These are phyloP conservation scores for Tympanuchus pallidicinctus DNA, from an alignment of 2,113 vertebrate genomes.

Conservation along the genomic window DNA sequence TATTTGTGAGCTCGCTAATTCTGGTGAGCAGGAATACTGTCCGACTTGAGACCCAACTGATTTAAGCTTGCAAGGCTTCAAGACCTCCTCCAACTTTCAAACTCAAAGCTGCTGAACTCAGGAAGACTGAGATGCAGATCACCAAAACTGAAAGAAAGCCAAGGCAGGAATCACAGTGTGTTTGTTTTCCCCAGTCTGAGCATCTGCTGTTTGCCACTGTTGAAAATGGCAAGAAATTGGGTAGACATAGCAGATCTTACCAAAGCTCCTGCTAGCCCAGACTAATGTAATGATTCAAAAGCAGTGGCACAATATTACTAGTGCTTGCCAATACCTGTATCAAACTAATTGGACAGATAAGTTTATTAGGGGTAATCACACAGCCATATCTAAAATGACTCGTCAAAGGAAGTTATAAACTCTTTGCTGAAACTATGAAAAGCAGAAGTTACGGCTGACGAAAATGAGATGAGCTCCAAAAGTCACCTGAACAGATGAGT, in stretches of 20 bases:
- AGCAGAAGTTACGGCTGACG: not conserved
- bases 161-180: not conserved
- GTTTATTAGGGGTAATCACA: not conserved
- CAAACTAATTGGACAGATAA: not conserved
- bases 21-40: not conserved
- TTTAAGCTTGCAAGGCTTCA: not conserved
- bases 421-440: not conserved
- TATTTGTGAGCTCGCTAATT: not conserved
- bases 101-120: not conserved
- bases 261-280: not conserved
- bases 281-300: not conserved
- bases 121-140: not conserved
- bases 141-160: not conserved
- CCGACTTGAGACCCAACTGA: not conserved
- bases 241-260: not conserved
- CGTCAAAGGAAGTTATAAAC: not conserved
- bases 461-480: not conserved
- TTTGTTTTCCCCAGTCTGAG: not conserved
- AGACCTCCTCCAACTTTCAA: not conserved
- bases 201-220: not conserved
- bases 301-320: not conserved
- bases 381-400: not conserved
- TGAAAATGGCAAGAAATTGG: not conserved
- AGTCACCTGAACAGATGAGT: not conserved
- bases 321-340: not conserved